Base-by-base conservation (phyloP, 2,888 invertebrate genomes). In the Xylota segnis region DNA sequence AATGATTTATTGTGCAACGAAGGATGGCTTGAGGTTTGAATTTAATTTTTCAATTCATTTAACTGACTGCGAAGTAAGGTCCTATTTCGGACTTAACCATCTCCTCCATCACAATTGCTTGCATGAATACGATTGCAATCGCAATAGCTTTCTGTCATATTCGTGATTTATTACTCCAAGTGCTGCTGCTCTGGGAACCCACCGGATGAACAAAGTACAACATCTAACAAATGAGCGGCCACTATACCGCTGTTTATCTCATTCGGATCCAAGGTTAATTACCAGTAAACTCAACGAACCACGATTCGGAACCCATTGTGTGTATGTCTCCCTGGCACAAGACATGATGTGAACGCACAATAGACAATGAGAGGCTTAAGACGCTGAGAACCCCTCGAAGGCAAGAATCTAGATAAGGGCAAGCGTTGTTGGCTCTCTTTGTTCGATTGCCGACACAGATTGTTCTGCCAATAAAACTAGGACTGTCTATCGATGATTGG, bases 191-290 rank as follows among this genome's bases (percentile, higher is more conserved):
- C 50, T 72, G 65, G 58, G 59, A 66, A 52, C 29, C 23, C 27
- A 12, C 12, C 10, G n/a, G 61, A 43, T 61, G 61, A 43, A 61
- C 61, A 43, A 40, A 29, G 29, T 54, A 27, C 59, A 59, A 52
- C 66, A 37, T 45, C 54, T 40, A 40, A 74, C 43, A 74, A 74
- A 66, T 66, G 56, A 66, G 37, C 66, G 58, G 58, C 47, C 14
- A 52, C 18, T 23, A 40, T 50, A 58, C 18, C 40, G 23, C n/a
- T 56, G 65, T 63, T 66, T 59, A 74, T 74, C 74, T 43, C 52
- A 50, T 43, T 76, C 40, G 34, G 10, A 83, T 65, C 83, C 79
- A 83, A 83, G 83, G 83, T 83, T 83, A 83, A 83, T 83, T 74
- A 83, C 74, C 56, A 74, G 56, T 74, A 78, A 83, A 74, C 61